Conservation (phyloP, 2,113 vertebrate genomes). For the Heteronetta atricapilla region DNA sequence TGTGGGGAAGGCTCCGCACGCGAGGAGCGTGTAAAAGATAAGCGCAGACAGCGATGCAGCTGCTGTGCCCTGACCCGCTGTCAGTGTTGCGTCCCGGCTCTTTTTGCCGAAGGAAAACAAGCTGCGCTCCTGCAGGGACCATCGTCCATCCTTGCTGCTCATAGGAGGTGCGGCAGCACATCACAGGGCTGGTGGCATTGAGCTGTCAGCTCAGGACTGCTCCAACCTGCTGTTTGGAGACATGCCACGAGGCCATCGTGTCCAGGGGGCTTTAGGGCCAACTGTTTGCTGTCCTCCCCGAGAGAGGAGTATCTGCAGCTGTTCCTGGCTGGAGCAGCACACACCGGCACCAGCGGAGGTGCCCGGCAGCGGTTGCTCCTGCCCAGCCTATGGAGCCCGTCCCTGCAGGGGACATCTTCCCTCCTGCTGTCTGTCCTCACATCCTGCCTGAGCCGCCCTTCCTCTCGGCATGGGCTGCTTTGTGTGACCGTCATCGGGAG, state of each 20-base stretch:
- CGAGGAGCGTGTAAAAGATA: neutral
- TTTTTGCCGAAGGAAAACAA: neutral
- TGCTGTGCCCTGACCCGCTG: neutral
- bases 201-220: neutral
- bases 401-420: neutral
- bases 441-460: neutral
- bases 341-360: fast-evolving
- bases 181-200: neutral
- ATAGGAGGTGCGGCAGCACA: neutral
- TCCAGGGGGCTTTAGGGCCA: neutral
- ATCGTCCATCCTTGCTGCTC: neutral
- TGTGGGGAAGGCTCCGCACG: neutral
- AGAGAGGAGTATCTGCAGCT: neutral
- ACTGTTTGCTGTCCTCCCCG: neutral
- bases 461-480: neutral
- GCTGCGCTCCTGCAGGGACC: neutral
- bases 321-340: neutral
- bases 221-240: neutral
- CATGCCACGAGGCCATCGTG: neutral
- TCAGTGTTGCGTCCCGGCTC: neutral
- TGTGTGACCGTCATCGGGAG: neutral
- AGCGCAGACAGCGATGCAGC: neutral
- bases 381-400: neutral
- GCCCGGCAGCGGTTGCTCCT: neutral
- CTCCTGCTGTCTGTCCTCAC: neutral